Base-by-base conservation (phyloP, 2,113 vertebrate genomes). In the Rana temporaria region DNA sequence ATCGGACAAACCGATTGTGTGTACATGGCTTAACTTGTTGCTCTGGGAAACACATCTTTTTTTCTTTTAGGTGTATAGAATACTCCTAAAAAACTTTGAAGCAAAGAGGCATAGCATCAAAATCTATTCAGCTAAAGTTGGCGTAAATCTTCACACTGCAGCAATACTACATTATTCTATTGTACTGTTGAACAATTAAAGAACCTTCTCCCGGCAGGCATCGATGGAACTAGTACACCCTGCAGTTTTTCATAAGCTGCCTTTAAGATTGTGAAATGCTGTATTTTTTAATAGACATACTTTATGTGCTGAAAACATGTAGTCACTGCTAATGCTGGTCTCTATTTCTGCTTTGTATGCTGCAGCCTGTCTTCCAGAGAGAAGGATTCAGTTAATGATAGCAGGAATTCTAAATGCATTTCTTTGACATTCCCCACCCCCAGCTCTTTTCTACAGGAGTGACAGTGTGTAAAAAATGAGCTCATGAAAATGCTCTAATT, bases 401-500 rank as follows among this genome's bases (percentile, higher is more conserved):
- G 62, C 62, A 17, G 55, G 76, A 38, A 79, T 20, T 34, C 52
- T 79, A n/a, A 69, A 38, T 12, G 53, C 7, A 32, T 20, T 22
- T 57, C 53, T 56, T 34, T 55, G 24, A n/a, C 62, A 64, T 53
- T 68, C 30, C 65, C 64, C 26, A 79, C 77, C 77, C 65, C 77
- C 65, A 55, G 30, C 77, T 57, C 48, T 79, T 42, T 59, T 26
- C 77, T 79, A 68, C 77, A 42, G 64, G 77, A 79, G 53, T 66
- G 77, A 57, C 77, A 79, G 65, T 79, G 64, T 79, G 53, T 79
- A 79, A 79, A 79, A 79, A 79, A 69, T 68, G 77, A 79, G 65
- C 77, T 79, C 65, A 68, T 69, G 77, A 79, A 79, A 79, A 79
- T 79, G 77, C 64, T 79, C 77, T 79, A 79, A 79, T 79, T 79